Percentiles rank a stretch among this genome's conserved stretches.
Evolutionary conservation across 2,797 vertebrate species (phyloP).

Genomic region (Chelon labrosus): DNA sequence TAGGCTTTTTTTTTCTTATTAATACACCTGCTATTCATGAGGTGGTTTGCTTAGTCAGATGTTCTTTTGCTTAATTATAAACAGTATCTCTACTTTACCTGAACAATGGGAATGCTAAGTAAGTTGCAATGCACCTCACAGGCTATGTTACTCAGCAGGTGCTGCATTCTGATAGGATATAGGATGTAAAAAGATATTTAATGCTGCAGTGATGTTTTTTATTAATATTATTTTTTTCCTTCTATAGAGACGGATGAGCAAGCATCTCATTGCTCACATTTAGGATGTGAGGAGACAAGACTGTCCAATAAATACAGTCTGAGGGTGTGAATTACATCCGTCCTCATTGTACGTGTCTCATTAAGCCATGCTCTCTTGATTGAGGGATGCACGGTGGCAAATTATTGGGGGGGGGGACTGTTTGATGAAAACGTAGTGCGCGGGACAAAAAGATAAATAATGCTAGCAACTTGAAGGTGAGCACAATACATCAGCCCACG

Average conservation of each 20-base stretch:
- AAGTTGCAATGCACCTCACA: slow-evolving; percentile 31
- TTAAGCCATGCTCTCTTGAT: slow-evolving; percentile 67
- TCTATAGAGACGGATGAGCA: slow-evolving; percentile 57
- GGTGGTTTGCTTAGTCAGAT: neutral
- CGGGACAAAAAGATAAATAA: slow-evolving; percentile 77
- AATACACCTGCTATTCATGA: neutral
- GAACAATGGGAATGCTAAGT: slow-evolving; percentile 21
- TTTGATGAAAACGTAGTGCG: slow-evolving; percentile 71
- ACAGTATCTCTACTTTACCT: neutral
- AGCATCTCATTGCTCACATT: slow-evolving; percentile 64
- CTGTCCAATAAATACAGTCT: slow-evolving; percentile 71
- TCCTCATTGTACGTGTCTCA: slow-evolving; percentile 77
- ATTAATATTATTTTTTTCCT: neutral
- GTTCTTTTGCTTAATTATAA: slow-evolving; percentile 11
- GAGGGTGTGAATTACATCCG: slow-evolving; percentile 74
- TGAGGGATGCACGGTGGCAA: slow-evolving; percentile 67
- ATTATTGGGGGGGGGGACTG: slow-evolving; percentile 61
- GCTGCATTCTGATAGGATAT: slow-evolving; percentile 35
- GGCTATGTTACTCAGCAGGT: slow-evolving; percentile 38
- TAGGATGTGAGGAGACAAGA: slow-evolving; percentile 51
- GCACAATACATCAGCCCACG: slow-evolving; percentile 69
- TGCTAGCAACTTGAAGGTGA: slow-evolving; percentile 76
- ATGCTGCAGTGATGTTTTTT: slow-evolving; percentile 51
- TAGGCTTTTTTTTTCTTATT: neutral
- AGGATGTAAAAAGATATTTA: slow-evolving; percentile 46